Evolutionary conservation across 2,888 invertebrate genomes (phyloP).

Genomic region (Cataglyphis cursor): DNA sequence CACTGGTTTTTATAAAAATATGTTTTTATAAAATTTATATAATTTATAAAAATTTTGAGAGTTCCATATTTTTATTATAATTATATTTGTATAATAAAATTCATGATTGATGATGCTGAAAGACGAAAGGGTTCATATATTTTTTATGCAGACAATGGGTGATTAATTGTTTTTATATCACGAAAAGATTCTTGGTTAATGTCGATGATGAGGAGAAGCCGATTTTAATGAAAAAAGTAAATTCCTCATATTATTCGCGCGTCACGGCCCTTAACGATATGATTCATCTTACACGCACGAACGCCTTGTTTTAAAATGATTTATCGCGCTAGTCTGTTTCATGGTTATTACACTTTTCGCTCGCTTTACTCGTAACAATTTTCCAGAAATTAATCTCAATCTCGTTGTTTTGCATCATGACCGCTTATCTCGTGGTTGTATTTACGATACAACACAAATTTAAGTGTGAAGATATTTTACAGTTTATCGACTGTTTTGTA

Average conservation of each 20-base stretch:
- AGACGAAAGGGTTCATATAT: slow-evolving; percentile 9
- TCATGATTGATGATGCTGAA: not conserved
- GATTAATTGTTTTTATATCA: slow-evolving; percentile 46
- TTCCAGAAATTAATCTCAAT: slow-evolving; percentile 57
- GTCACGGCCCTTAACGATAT: slow-evolving; percentile 48
- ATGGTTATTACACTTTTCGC: slow-evolving; percentile 46
- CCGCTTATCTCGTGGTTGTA: slow-evolving; percentile 39
- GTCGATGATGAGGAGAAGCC: slow-evolving; percentile 31
- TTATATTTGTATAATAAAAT: not conserved
- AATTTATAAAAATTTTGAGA: not conserved
- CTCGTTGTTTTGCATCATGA: slow-evolving; percentile 8
- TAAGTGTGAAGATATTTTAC: slow-evolving; percentile 11
- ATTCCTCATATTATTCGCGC: slow-evolving; percentile 51
- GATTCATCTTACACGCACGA: slow-evolving; percentile 50
- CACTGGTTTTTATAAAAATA: not conserved
- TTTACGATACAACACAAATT: slow-evolving; percentile 25
- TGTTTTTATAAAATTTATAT: no score
- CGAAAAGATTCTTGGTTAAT: slow-evolving; percentile 26
- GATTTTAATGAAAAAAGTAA: slow-evolving; percentile 50
- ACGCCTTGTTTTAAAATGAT: slow-evolving; percentile 67
- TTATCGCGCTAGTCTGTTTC: slow-evolving; percentile 62
- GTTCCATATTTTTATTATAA: not conserved
- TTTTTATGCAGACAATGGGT: slow-evolving; percentile 16
- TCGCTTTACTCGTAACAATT: slow-evolving; percentile 42
- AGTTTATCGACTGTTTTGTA: not conserved